Evolutionary conservation across 2,888 invertebrate genomes (phyloP).

Genomic region (Oligia fasciuncula): DNA sequence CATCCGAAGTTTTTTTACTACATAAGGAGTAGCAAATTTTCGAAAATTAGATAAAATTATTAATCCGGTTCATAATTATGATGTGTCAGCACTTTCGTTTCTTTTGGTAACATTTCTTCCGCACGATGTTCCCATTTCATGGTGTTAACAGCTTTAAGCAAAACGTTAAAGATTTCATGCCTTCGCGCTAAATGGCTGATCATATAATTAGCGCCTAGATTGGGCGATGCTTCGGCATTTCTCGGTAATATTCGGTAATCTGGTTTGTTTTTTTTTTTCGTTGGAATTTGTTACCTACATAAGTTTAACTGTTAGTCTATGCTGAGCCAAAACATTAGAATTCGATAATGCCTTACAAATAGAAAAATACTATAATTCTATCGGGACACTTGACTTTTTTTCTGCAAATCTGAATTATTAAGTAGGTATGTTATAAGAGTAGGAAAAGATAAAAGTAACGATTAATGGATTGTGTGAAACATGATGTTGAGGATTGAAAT

Average conservation of each 20-base stretch:
- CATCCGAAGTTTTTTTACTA: constrained; percentile 28
- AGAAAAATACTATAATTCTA: not conserved
- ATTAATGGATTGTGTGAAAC: not conserved
- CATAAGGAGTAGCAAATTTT: constrained; percentile 50
- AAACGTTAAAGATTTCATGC: constrained; percentile 71
- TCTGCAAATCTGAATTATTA: not conserved
- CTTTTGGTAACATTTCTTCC: constrained; percentile 57
- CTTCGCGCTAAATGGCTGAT: constrained; percentile 68
- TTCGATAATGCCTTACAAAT: not conserved
- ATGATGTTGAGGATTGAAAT: no score
- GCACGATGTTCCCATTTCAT: constrained; percentile 73
- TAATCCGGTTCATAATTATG: constrained; percentile 50
- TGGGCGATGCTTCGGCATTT: constrained; percentile 52
- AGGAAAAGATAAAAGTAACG: no score
- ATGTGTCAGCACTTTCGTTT: constrained; percentile 64
- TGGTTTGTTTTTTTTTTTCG: not conserved
- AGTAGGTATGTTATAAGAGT: no score
- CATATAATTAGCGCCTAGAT: constrained; percentile 69
- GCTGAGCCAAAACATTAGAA: not conserved
- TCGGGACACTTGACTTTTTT: not conserved
- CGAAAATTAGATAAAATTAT: constrained; percentile 62
- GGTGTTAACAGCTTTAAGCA: constrained; percentile 68
- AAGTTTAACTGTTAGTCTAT: not conserved
- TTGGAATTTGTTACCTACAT: not conserved
- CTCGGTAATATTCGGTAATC: constrained; percentile 39